Base-by-base conservation (phyloP, 37 sponge, comb jelly and placozoan genomes). In the Beroe forskalii region DNA sequence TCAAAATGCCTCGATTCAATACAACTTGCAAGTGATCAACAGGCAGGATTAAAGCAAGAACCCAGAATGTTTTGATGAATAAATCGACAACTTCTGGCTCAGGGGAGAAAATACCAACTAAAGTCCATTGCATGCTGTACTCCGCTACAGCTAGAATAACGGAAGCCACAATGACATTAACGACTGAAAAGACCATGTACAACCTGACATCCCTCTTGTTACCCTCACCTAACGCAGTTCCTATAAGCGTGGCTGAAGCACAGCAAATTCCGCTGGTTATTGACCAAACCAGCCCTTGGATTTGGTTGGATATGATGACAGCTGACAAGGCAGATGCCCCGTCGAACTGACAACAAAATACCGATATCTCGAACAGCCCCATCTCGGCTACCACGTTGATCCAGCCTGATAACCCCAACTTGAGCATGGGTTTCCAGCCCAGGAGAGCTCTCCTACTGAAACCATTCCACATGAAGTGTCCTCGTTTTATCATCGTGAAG, bases 371-470 rank as follows among this genome's bases (percentile, higher is more conserved):
- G 4, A 69, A 36, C 17, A 69, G 19, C 1, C 27, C 38, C 38
- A 69, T 35, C 32, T 69, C 38, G 6, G 38, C 72, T 32, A 69
- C 9, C 38, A 69, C 72, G 38, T 36, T 36, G 0, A 69, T 9
- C 19, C 33, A 27, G 32, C 72, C 38, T 9, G 38, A 69, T 36
- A 69, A 14, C 3, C 72, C 72, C 4, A 69, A 3, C 38, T 69
- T 69, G 1, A 69, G 1, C 72, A 69, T 69, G 36, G 72, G 72
- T 32, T 69, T 35, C 72, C 72, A 69, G 38, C 72, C 72, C 1
- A 69, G 38, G 2, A 69, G 38, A 33, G 38, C 72, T 4, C 38
- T 9, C 17, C 6, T 6, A 32, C 19, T 36, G 72, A 69, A 35
- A 2, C 35, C 72, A 69, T 69, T 69, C 72, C 72, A 69, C 19